A percentile compares a stretch with the other conserved stretches of the same genome.
These are phyloP conservation scores for Eira barbara DNA, from an alignment of 2,113 vertebrate species.

Conservation along the genomic window DNA sequence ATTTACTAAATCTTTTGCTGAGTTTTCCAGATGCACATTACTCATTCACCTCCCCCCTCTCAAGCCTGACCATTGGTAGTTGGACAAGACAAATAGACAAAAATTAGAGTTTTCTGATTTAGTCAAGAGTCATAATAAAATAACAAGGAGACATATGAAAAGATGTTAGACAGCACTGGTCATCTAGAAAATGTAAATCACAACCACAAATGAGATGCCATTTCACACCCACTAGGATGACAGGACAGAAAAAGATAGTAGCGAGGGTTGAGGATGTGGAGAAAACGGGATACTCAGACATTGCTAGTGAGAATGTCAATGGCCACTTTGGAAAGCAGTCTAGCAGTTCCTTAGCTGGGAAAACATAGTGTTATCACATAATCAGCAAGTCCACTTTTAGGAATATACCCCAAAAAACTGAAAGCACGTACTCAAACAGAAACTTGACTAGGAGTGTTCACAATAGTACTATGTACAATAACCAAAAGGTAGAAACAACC, in stretches of 20 bases:
- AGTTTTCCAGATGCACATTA: neutral
- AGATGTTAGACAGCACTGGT: neutral
- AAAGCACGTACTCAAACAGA: neutral
- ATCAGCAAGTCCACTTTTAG: neutral
- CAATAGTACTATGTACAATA: neutral
- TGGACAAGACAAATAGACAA: neutral
- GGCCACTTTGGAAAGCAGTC: neutral
- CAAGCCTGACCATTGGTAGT: neutral
- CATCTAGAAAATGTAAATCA: slow-evolving; percentile 10
- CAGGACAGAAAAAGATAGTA: neutral
- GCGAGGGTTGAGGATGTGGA: neutral
- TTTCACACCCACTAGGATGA: neutral
- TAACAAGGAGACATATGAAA: neutral
- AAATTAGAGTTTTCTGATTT: neutral
- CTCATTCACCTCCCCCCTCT: neutral
- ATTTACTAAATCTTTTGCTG: slow-evolving; percentile 6
- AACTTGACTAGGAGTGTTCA: neutral
- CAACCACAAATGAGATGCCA: neutral
- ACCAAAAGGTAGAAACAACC: neutral
- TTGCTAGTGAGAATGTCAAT: neutral
- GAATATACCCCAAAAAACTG: neutral
- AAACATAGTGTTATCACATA: neutral
- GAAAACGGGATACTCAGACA: neutral
- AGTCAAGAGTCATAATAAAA: neutral
- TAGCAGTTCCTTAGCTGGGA: neutral